Evolutionary conservation across 2,888 invertebrate species (phyloP).

Genomic region (Thera britannica): DNA sequence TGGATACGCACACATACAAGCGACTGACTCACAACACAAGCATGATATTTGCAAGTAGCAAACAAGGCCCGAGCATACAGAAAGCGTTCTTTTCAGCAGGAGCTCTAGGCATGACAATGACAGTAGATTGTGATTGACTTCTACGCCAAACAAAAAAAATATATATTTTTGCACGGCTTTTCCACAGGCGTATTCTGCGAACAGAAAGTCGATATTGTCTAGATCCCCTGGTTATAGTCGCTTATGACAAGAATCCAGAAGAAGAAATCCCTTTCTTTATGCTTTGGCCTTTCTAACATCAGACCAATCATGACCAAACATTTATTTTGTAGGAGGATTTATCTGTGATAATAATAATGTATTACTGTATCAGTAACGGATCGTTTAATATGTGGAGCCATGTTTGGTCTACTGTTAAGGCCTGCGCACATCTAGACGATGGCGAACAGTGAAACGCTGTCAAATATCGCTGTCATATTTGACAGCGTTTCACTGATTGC

Average conservation of each 20-base stretch:
- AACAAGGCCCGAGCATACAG: constrained; percentile 15
- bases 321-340: background rate
- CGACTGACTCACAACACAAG: constrained; percentile 48
- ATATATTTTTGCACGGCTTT: no score
- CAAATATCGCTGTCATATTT: no score
- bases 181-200: no score
- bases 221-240: constrained; percentile 10
- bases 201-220: no score
- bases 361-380: background rate
- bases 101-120: no score
- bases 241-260: constrained; percentile 1
- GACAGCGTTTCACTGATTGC: no score
- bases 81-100: background rate
- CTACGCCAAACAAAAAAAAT: no score
- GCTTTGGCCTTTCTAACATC: constrained; percentile 11
- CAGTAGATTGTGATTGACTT: no score
- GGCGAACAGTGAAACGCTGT: no score
- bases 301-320: constrained; percentile 10
- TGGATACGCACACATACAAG: constrained; percentile 68
- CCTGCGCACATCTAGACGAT: no score
- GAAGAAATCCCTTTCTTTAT: constrained; percentile 9
- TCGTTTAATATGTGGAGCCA: background rate
- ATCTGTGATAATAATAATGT: background rate
- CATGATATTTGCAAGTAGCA: constrained; percentile 10
- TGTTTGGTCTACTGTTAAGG: background rate